Evolutionary conservation across 2,797 vertebrate species (phyloP).

Genomic region (Peromyscus nudipes): DNA sequence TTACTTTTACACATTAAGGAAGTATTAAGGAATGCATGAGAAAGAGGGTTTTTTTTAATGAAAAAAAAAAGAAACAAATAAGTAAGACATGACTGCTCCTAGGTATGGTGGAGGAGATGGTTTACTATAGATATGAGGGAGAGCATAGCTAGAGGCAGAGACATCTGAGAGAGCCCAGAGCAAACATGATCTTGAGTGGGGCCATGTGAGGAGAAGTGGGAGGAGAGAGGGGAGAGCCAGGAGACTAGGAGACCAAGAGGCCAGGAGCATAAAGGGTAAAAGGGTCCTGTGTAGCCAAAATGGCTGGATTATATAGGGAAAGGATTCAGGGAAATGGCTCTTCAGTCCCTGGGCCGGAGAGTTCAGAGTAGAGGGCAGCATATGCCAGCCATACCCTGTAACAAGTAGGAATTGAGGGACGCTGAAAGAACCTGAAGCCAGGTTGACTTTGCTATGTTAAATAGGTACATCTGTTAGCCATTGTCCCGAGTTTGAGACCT

Average conservation of each 20-base stretch:
- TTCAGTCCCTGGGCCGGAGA: background rate
- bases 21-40: too few species aligned
- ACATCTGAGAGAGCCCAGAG: background rate
- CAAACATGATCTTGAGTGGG: background rate
- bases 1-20: too few species aligned
- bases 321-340: background rate
- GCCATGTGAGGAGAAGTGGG: background rate
- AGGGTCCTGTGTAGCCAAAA: background rate
- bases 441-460: background rate
- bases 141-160: background rate
- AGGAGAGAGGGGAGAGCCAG: too few species aligned
- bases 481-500: background rate
- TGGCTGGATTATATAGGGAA: background rate
- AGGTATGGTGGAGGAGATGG: background rate
- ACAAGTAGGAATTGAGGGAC: background rate
- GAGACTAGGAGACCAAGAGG: background rate
- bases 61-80: background rate
- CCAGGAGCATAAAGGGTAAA: background rate
- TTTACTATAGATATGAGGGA: background rate
- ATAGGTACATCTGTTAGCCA: background rate
- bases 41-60: too few species aligned
- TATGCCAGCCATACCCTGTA: background rate
- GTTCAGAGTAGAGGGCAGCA: background rate
- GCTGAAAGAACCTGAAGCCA: background rate
- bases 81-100: background rate